phyloP scores from a whole-genome alignment of 2,113 vertebrate species.

The Hystrix brachyura region DNA sequence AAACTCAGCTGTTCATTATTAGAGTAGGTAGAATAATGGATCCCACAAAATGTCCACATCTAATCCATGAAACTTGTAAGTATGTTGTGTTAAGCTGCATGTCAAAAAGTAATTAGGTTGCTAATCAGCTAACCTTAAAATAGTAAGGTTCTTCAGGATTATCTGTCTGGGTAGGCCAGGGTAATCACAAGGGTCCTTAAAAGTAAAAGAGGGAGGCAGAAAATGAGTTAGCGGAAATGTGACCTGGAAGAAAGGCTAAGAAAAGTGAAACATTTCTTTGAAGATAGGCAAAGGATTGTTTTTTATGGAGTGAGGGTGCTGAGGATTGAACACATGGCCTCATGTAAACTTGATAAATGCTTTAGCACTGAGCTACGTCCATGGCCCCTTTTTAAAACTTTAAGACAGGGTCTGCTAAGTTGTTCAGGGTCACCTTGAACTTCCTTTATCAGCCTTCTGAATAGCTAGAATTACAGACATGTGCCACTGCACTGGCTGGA shows the following conservation, averaged over 20 bases:
- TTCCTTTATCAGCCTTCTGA: not conserved
- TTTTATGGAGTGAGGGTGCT: not conserved
- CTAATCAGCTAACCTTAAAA: slow-evolving; percentile 35
- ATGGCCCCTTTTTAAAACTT: not conserved
- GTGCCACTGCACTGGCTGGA: not conserved
- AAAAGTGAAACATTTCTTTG: slow-evolving; percentile 24
- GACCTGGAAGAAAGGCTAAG: not conserved
- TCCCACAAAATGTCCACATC: not conserved
- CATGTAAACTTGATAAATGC: not conserved
- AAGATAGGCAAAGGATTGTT: not conserved
- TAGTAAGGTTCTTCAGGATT: slow-evolving; percentile 13
- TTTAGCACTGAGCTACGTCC: not conserved
- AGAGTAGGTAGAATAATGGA: not conserved
- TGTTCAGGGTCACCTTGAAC: not conserved
- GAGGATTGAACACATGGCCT: not conserved
- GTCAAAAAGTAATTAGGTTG: slow-evolving; percentile 28
- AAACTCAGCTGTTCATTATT: not conserved
- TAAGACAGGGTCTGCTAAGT: not conserved
- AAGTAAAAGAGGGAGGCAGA: not conserved
- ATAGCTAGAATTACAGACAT: not conserved
- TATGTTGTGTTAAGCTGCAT: not conserved
- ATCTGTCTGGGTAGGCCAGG: not conserved
- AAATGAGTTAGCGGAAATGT: slow-evolving; percentile 11
- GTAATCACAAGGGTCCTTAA: slow-evolving; percentile 1
- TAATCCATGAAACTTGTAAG: not conserved